Evolutionary conservation across 2,797 vertebrate genomes (phyloP).

Genomic region (Antennarius maculatus): DNA sequence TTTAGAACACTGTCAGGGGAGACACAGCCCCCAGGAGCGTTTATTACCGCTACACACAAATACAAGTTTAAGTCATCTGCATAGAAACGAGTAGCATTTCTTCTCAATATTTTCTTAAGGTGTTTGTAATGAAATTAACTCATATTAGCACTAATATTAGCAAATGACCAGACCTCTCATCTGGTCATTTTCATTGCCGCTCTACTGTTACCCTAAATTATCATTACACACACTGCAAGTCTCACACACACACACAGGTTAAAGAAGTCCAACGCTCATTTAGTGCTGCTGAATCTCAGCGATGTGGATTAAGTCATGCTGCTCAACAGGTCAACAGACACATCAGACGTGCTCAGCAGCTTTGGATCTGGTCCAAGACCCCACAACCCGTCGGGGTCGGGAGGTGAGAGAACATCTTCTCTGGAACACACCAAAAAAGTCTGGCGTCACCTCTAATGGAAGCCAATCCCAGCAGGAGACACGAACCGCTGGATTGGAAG

Average conservation of each 20-base stretch:
- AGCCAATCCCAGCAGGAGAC: slow-evolving; percentile 43
- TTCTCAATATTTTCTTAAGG: background rate
- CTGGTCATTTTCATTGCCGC: slow-evolving; percentile 36
- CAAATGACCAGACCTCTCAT: background rate
- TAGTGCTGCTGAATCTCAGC: slow-evolving; percentile 55
- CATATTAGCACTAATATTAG: no score
- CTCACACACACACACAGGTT: slow-evolving; percentile 28
- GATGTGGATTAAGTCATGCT: slow-evolving; percentile 59
- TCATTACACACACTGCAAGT: slow-evolving; percentile 40
- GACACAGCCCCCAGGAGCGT: no score
- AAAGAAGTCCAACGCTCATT: slow-evolving; percentile 60
- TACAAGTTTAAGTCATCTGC: no score
- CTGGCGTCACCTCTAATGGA: slow-evolving; percentile 41
- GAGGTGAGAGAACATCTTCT: slow-evolving; percentile 18
- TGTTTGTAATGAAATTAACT: background rate
- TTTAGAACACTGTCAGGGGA: no score
- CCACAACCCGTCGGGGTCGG: background rate
- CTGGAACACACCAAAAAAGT: slow-evolving; percentile 5
- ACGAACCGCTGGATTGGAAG: slow-evolving; percentile 38
- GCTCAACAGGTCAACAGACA: no score
- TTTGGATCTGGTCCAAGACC: slow-evolving; percentile 50
- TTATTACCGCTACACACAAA: no score
- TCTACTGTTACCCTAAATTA: slow-evolving; percentile 59
- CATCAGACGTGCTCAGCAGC: slow-evolving; percentile 22
- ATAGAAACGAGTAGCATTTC: no score